These are phyloP conservation scores for Clarias pachynema DNA, from an alignment of 2,797 vertebrate species.

Conservation along the genomic window DNA sequence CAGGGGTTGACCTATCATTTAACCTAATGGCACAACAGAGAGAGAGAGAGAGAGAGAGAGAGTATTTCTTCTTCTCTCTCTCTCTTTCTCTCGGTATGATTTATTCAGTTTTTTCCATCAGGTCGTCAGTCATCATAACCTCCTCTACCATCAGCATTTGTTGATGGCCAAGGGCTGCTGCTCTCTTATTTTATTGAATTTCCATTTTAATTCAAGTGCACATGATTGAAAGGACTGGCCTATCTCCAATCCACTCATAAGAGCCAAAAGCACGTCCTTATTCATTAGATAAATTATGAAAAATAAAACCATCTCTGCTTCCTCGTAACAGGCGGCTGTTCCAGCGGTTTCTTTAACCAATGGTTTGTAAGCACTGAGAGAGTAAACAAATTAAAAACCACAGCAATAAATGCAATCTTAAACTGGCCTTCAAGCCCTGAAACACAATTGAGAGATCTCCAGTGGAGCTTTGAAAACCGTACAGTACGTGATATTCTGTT, in stretches of 20 bases:
- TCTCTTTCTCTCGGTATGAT: not conserved
- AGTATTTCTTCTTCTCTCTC: not conserved
- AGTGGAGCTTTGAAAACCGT: constrained; percentile 8
- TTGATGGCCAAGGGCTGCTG: not conserved
- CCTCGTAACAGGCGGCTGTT: constrained; percentile 29
- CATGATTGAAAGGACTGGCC: constrained; percentile 5
- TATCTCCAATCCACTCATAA: constrained; percentile 6
- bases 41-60: too few species aligned
- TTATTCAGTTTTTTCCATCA: constrained; percentile 19
- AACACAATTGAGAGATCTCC: constrained; percentile 5
- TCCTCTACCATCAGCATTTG: not conserved
- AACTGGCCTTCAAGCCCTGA: not conserved
- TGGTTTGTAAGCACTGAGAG: constrained; percentile 42
- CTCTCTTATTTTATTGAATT: constrained; percentile 9
- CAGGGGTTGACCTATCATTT: constrained; percentile 2
- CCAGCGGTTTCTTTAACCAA: constrained; percentile 22
- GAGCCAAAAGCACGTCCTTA: constrained; percentile 29
- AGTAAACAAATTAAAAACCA: constrained; percentile 48
- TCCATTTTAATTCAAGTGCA: constrained; percentile 15
- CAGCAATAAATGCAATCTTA: constrained; percentile 17
- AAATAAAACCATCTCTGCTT: constrained; percentile 37
- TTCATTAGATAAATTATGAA: constrained; percentile 56
- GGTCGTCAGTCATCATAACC: constrained; percentile 14
- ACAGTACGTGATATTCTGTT: constrained; percentile 9
- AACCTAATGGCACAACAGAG: not conserved